A percentile compares a stretch with the other conserved stretches of the same genome.
Evolutionary conservation across 2,888 invertebrate species (phyloP).

Genomic region (Trachelus iudaicus): DNA sequence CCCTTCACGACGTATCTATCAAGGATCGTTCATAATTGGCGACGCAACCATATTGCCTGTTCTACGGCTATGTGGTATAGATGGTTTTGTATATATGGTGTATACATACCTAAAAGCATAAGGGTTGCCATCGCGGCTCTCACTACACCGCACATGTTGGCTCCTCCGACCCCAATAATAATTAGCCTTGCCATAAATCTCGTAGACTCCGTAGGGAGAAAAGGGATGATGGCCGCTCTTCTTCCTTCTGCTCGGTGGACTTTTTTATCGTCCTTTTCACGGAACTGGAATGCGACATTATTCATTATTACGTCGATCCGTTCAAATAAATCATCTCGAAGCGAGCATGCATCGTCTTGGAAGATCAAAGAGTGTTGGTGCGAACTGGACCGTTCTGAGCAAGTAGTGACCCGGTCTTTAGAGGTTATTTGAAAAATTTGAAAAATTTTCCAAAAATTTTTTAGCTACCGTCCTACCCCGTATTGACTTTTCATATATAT

Average conservation of each 20-base stretch:
- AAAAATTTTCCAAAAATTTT: background rate
- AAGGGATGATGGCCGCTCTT: background rate
- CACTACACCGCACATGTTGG: conserved; percentile 33
- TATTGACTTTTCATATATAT: background rate
- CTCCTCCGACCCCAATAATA: conserved; percentile 42
- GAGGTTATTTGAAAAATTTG: background rate
- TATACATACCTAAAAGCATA: conserved; percentile 7
- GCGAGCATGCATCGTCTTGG: background rate
- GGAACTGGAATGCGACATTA: conserved; percentile 9
- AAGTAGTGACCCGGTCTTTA: background rate
- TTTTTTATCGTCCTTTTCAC: conserved; percentile 6
- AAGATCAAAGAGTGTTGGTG: background rate
- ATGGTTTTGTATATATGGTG: background rate
- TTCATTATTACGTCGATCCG: conserved; percentile 7
- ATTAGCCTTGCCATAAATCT: conserved; percentile 53
- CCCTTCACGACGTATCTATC: conserved; percentile 39
- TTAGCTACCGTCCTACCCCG: background rate
- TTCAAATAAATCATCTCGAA: background rate
- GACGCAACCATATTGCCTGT: conserved; percentile 37
- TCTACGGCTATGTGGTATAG: conserved; percentile 17
- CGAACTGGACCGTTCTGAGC: background rate
- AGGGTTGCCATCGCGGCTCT: conserved; percentile 32
- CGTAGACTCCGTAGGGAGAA: background rate
- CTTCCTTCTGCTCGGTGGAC: background rate
- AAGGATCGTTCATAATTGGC: conserved; percentile 52